Percentiles rank a stretch among this genome's conserved stretches.
These are phyloP conservation scores for Ramphastos sulfuratus DNA, from an alignment of 2,113 vertebrate species.

Conservation along the genomic window DNA sequence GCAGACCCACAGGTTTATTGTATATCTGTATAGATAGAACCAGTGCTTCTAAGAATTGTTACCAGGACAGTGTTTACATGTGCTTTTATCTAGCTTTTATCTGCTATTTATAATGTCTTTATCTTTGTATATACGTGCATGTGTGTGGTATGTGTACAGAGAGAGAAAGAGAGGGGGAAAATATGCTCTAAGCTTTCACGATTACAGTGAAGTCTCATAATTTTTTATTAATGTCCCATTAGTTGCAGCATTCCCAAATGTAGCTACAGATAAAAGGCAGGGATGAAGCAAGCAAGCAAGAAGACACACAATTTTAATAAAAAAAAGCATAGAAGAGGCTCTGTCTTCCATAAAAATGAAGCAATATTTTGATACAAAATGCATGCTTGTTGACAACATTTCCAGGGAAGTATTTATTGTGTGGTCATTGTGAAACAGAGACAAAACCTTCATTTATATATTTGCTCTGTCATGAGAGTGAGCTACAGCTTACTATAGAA, in stretches of 20 bases:
- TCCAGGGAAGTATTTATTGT: constrained; percentile 15
- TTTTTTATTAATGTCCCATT: constrained; percentile 39
- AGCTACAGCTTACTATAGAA: background rate
- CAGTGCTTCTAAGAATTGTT: background rate
- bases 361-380: constrained; percentile 17
- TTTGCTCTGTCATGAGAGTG: background rate
- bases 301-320: background rate
- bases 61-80: background rate
- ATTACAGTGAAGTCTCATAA: background rate
- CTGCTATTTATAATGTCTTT: background rate
- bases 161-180: background rate
- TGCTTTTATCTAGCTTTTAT: background rate
- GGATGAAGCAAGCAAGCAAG: background rate
- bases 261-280: background rate
- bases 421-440: background rate
- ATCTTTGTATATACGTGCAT: background rate
- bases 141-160: background rate
- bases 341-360: constrained; percentile 3
- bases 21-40: background rate
- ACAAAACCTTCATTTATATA: background rate
- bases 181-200: background rate
- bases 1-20: background rate
- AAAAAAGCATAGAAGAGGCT: background rate
- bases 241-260: constrained; percentile 2
- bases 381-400: background rate